These are phyloP conservation scores for Phenganax stokvisi DNA, from an alignment of 92 coral and sea anemone genomes.

Conservation along the genomic window DNA sequence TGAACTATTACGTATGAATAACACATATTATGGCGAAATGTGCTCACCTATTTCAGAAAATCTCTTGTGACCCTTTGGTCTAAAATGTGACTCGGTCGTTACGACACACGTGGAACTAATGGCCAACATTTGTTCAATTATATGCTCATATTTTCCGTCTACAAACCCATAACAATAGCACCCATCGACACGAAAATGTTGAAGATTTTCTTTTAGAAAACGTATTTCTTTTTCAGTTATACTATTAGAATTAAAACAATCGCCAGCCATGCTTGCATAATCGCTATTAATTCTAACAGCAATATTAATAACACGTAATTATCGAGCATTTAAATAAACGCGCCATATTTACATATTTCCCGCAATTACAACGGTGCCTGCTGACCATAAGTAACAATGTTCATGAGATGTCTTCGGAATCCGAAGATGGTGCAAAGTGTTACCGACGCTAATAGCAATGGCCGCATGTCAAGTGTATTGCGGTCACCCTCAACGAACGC, in stretches of 20 bases:
- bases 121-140: neutral
- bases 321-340: neutral
- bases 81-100: neutral
- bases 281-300: neutral
- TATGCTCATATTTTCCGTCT: neutral
- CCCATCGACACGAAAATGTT: neutral
- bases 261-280: neutral
- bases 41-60: neutral
- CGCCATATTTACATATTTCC: neutral
- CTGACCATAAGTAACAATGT: neutral
- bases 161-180: neutral
- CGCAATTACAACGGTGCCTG: neutral
- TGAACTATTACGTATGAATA: too few relatives aligned
- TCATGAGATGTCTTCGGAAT: neutral
- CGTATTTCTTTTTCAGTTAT: neutral
- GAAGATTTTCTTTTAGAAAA: neutral
- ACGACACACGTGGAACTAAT: neutral
- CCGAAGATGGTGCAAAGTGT: neutral
- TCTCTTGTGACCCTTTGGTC: constrained; percentile 4
- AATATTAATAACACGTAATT: too few relatives aligned
- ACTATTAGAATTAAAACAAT: neutral
- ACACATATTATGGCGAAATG: too few relatives aligned
- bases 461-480: neutral
- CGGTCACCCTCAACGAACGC: neutral
- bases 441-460: neutral